These are phyloP conservation scores for Poeciliopsis turneri DNA, from an alignment of 2,797 vertebrate genomes.

Conservation along the genomic window DNA sequence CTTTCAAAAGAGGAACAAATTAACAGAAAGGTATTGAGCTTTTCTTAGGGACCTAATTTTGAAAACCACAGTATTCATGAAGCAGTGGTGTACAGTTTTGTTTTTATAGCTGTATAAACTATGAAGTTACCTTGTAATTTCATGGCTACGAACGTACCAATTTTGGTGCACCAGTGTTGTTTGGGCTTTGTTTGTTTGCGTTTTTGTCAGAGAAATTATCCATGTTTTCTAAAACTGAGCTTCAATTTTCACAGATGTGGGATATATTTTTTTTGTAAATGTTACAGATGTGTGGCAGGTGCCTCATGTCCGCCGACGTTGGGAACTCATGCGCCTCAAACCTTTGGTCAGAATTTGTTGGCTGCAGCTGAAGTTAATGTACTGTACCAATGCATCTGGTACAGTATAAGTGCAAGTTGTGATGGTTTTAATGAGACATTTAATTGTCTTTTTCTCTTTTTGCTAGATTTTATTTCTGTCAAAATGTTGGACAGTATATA, in stretches of 20 bases:
- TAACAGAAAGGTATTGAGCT: constrained; percentile 78
- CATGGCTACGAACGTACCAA: constrained; percentile 81
- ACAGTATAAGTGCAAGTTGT: neutral
- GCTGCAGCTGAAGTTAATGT: neutral
- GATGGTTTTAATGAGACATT: neutral
- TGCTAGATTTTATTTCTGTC: neutral
- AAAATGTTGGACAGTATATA: neutral
- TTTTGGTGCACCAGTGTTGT: constrained; percentile 84
- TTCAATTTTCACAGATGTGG: constrained; percentile 78
- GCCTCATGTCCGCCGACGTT: constrained; percentile 10
- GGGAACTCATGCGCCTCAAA: neutral
- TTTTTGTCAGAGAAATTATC: constrained; percentile 81
- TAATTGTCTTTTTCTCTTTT: neutral
- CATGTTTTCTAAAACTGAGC: constrained; percentile 63
- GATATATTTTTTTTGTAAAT: constrained; percentile 51
- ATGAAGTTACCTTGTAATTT: constrained; percentile 89
- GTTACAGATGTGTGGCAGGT: constrained; percentile 47
- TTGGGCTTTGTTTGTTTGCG: constrained; percentile 86
- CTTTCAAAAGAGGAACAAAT: constrained; percentile 70
- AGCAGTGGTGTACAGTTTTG: constrained; percentile 83
- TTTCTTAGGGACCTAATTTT: constrained; percentile 81
- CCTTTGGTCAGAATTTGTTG: constrained; percentile 10
- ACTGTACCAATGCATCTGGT: neutral
- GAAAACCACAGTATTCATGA: constrained; percentile 82
- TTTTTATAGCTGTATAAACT: constrained; percentile 84